These are phyloP conservation scores for Sisor rabdophorus DNA, from an alignment of 2,113 vertebrate genomes.

Conservation along the genomic window DNA sequence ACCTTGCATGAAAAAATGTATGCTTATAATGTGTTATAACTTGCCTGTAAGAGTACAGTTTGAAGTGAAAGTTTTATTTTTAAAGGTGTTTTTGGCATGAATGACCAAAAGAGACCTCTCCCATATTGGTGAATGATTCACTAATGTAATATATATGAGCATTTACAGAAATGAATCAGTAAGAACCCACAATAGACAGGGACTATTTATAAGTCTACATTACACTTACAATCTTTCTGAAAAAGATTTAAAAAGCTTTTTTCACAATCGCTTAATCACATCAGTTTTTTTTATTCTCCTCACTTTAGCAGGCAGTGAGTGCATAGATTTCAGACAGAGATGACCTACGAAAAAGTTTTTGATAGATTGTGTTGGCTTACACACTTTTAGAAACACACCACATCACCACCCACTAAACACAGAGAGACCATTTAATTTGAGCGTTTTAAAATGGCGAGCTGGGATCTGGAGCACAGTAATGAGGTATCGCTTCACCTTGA, in stretches of 20 bases:
- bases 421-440: constrained; percentile 24
- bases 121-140: constrained; percentile 5
- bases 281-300: constrained; percentile 12
- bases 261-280: background rate
- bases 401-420: constrained; percentile 19
- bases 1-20: no score
- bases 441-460: constrained; percentile 23
- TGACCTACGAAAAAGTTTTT: constrained; percentile 22
- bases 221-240: background rate
- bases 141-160: background rate
- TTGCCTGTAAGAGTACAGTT: background rate
- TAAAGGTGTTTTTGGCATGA: background rate
- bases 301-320: constrained; percentile 13
- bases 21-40: background rate
- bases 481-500: constrained; percentile 31
- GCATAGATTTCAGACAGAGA: constrained; percentile 30
- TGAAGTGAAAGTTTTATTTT: background rate
- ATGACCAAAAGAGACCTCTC: background rate
- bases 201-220: background rate
- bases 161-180: constrained; percentile 1
- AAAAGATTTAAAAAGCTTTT: background rate
- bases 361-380: constrained; percentile 27
- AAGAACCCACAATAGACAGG: constrained; percentile 1
- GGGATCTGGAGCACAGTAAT: constrained; percentile 31
- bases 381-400: constrained; percentile 29